A percentile compares a stretch with the other conserved stretches of the same genome.
Conservation (phyloP, 1,140 invertebrate species). For the Forficula auricularia region DNA sequence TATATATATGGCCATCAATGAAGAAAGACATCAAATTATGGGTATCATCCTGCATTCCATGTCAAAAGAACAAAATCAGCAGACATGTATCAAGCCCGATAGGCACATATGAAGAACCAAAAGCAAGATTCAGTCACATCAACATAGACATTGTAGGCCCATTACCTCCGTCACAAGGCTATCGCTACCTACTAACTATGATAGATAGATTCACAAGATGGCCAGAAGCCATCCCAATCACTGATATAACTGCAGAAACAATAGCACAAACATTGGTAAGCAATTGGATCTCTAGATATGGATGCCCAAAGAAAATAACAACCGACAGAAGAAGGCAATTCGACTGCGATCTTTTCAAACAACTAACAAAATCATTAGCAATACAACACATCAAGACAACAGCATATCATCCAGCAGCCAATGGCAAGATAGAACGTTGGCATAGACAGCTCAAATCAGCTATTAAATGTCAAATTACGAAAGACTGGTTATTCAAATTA, state of each 20-base stretch:
- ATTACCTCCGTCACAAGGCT: constrained; percentile 19
- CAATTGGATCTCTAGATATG: constrained; percentile 19
- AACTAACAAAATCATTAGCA: constrained; percentile 15
- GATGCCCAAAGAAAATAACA: constrained; percentile 18
- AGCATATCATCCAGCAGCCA: constrained; percentile 22
- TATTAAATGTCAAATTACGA: constrained; percentile 18
- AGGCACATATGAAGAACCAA: constrained; percentile 11
- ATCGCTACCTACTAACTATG: constrained; percentile 25
- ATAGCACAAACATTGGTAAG: constrained; percentile 19
- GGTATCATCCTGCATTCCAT: constrained; percentile 16
- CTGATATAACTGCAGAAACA: constrained; percentile 23
- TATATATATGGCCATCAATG: constrained; percentile 19
- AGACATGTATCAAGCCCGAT: constrained; percentile 16
- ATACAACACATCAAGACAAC: constrained; percentile 15
- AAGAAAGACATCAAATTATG: constrained; percentile 19
- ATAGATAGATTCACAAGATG: constrained; percentile 28
- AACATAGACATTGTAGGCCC: too few relatives aligned
- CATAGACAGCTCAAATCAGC: constrained; percentile 25
- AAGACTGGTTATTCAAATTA: constrained; percentile 20
- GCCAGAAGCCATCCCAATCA: constrained; percentile 27
- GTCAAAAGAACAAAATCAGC: constrained; percentile 18
- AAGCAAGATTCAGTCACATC: constrained; percentile 14
- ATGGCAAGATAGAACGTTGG: constrained; percentile 26
- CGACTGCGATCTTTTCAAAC: constrained; percentile 13
- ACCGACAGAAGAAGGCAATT: constrained; percentile 23